Conservation (phyloP, 2,888 invertebrate genomes). For the Rutpela maculata region DNA sequence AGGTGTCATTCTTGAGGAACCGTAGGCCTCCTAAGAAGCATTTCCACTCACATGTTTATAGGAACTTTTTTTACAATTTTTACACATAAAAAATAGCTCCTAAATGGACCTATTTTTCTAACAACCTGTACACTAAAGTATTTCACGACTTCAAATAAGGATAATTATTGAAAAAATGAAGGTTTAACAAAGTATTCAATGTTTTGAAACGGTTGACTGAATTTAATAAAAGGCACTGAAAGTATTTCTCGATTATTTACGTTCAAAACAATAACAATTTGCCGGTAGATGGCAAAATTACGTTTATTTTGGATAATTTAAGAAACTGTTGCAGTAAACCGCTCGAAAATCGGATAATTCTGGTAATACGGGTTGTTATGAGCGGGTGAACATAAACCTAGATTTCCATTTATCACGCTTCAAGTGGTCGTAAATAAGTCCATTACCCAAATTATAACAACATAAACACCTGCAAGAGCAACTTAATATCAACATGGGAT, state of each 20-base stretch:
- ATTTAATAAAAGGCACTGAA: neutral
- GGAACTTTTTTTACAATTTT: too few relatives aligned
- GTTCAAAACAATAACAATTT: neutral
- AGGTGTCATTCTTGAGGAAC: too few relatives aligned
- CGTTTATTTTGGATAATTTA: neutral
- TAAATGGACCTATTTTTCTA: too few relatives aligned
- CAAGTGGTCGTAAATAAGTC: slow-evolving; percentile 60
- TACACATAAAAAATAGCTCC: too few relatives aligned
- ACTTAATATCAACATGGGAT: slow-evolving; percentile 49
- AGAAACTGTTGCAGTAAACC: slow-evolving; percentile 2
- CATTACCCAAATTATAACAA: slow-evolving; percentile 64
- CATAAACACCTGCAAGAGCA: slow-evolving; percentile 61
- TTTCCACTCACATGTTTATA: too few relatives aligned
- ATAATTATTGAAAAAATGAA: too few relatives aligned
- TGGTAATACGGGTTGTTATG: neutral
- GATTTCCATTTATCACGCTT: slow-evolving; percentile 55
- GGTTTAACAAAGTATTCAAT: too few relatives aligned
- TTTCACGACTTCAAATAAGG: too few relatives aligned
- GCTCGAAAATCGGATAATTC: slow-evolving; percentile 20
- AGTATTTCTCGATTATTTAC: neutral
- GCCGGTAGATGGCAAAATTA: neutral
- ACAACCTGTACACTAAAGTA: too few relatives aligned
- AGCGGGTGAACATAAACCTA: slow-evolving; percentile 20
- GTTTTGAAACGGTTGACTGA: too few relatives aligned
- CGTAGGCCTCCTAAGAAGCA: too few relatives aligned